Conservation (phyloP, 2,113 vertebrate species). For the Phalacrocorax carbo region DNA sequence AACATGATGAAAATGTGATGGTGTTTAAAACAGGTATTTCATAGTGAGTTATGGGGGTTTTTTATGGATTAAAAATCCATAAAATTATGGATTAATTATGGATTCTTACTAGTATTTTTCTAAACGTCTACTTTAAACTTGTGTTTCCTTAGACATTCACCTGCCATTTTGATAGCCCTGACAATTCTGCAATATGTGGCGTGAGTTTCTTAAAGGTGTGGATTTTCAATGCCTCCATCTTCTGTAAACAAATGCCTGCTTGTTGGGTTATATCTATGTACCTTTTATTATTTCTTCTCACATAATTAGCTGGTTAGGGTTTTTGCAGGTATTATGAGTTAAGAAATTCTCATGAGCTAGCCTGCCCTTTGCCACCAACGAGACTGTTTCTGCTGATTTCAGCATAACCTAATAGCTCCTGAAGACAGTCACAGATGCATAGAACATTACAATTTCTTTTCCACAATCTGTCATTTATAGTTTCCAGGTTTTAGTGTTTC, state of each 20-base stretch:
- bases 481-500: not conserved
- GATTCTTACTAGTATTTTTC: not conserved
- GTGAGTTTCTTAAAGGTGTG: not conserved
- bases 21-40: not conserved
- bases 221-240: not conserved
- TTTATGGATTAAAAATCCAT: too few relatives aligned
- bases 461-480: not conserved
- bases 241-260: not conserved
- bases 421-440: not conserved
- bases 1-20: not conserved
- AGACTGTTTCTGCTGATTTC: not conserved
- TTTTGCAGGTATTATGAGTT: not conserved
- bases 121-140: not conserved
- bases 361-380: not conserved
- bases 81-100: too few relatives aligned
- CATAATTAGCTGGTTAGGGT: not conserved
- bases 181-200: not conserved
- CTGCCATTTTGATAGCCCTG: not conserved
- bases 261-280: not conserved
- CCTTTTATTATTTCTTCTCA: not conserved
- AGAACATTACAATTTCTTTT: not conserved
- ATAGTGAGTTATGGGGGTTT: not conserved
- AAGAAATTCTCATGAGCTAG: not conserved
- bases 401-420: not conserved
- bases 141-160: not conserved